These are phyloP conservation scores for Caenorhabditis sp. DNA, from an alignment of 2,888 invertebrate species.

Conservation along the genomic window DNA sequence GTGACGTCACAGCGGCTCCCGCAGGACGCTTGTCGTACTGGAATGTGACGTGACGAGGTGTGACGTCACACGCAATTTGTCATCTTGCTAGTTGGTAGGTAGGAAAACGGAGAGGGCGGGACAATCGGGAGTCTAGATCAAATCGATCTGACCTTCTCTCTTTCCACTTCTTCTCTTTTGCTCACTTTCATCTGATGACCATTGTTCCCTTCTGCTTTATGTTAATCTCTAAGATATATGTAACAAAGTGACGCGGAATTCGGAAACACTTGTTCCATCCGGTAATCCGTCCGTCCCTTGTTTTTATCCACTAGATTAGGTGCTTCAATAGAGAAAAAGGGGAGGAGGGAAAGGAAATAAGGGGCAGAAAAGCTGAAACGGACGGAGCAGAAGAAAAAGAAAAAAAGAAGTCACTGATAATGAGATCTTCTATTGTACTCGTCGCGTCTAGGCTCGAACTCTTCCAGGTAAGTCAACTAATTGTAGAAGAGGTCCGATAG, in stretches of 20 bases:
- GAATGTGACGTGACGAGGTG: conserved; percentile 34
- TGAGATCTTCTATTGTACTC: neutral
- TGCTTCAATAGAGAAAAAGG: no score
- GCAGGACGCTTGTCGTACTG: conserved; percentile 3
- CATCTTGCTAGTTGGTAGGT: conserved; percentile 47
- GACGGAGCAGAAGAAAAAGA: no score
- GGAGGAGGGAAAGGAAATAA: no score
- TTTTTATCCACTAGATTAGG: conserved; percentile 7
- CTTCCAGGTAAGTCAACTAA: conserved; percentile 25
- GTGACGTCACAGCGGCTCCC: conserved; percentile 39
- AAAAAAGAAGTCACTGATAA: conserved; percentile 7
- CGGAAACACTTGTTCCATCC: conserved; percentile 18
- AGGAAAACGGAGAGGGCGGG: neutral
- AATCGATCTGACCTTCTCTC: neutral
- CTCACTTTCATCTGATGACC: neutral
- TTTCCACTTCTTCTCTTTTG: neutral
- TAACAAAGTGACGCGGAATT: conserved; percentile 12
- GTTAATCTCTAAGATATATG: neutral
- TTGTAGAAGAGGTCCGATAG: no score
- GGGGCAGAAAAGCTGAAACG: no score
- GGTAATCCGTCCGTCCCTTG: conserved; percentile 22
- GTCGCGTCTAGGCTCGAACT: conserved; percentile 5
- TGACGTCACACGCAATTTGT: conserved; percentile 47
- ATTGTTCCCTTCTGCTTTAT: neutral
- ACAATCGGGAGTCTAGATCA: neutral